A percentile compares a stretch with the other conserved stretches of the same genome.
phyloP scores from a whole-genome alignment of 2,113 vertebrate species.

The Etheostoma cragini region DNA sequence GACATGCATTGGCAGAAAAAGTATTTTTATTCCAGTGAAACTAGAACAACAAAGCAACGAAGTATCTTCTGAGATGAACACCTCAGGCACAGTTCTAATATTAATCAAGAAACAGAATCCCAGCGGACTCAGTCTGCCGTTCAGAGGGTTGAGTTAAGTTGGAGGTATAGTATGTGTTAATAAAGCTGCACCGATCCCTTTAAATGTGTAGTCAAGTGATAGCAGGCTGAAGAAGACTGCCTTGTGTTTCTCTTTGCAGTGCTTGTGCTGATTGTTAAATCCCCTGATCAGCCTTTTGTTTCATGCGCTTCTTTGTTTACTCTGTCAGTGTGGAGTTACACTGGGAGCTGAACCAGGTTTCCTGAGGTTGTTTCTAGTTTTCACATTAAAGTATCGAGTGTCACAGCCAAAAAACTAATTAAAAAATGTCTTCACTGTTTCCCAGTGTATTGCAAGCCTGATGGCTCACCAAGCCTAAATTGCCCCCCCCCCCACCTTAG shows the following conservation, averaged over 20 bases:
- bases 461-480: no score
- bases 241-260: neutral
- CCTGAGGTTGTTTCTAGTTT: no score
- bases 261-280: neutral
- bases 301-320: no score
- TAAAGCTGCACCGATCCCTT: neutral
- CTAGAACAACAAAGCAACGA: neutral
- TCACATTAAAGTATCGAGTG: neutral
- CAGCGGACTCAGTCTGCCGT: neutral
- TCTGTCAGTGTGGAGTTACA: neutral
- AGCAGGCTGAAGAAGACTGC: neutral
- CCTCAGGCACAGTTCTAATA: no score
- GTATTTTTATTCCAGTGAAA: constrained; percentile 2
- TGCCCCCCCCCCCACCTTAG: no score
- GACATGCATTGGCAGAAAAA: no score
- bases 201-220: neutral
- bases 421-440: no score
- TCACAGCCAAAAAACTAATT: neutral
- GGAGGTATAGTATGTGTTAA: neutral
- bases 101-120: neutral
- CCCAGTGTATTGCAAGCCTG: no score
- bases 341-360: neutral
- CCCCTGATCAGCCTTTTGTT: neutral
- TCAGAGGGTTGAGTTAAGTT: neutral
- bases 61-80: neutral